Conservation (phyloP, 2,797 vertebrate species). For the Enteromius fasciolatus region DNA sequence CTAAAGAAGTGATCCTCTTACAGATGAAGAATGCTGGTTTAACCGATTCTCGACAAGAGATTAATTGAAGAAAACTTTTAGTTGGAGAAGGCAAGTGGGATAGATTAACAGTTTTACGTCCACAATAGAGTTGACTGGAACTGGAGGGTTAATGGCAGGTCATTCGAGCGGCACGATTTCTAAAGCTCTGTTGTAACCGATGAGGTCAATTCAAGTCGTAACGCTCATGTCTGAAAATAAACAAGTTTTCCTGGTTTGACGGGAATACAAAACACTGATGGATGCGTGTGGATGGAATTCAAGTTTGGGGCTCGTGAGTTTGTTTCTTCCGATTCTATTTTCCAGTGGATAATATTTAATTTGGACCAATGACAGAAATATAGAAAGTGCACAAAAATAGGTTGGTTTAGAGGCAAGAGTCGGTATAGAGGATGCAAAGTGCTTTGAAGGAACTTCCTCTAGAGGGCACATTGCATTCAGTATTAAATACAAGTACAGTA, state of each 20-base stretch:
- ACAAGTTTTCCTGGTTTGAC: not conserved
- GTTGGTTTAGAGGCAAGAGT: not conserved
- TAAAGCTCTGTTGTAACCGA: not conserved
- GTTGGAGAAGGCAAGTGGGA: slow-evolving; percentile 12
- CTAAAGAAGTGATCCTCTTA: slow-evolving; percentile 36
- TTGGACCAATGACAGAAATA: slow-evolving; percentile 3
- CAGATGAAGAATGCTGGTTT: slow-evolving; percentile 26
- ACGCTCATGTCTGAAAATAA: slow-evolving; percentile 18
- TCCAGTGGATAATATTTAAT: slow-evolving; percentile 10
- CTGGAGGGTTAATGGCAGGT: slow-evolving; percentile 25
- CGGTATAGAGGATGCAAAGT: not conserved
- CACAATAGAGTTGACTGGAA: slow-evolving; percentile 7
- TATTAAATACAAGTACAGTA: slow-evolving; percentile 17
- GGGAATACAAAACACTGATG: slow-evolving; percentile 10
- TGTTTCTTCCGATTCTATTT: slow-evolving; percentile 4
- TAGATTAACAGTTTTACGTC: slow-evolving; percentile 30
- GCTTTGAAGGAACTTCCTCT: slow-evolving; percentile 31
- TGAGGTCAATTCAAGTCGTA: slow-evolving; percentile 22
- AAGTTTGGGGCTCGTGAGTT: not conserved
- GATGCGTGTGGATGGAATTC: slow-evolving; percentile 14
- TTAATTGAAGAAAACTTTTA: slow-evolving; percentile 44
- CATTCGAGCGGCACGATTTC: not conserved
- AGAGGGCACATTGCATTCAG: slow-evolving; percentile 48
- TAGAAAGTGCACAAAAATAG: not conserved
- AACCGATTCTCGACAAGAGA: slow-evolving; percentile 24